These are phyloP conservation scores for Florisuga fusca DNA, from an alignment of 2,797 vertebrate genomes.

Conservation along the genomic window DNA sequence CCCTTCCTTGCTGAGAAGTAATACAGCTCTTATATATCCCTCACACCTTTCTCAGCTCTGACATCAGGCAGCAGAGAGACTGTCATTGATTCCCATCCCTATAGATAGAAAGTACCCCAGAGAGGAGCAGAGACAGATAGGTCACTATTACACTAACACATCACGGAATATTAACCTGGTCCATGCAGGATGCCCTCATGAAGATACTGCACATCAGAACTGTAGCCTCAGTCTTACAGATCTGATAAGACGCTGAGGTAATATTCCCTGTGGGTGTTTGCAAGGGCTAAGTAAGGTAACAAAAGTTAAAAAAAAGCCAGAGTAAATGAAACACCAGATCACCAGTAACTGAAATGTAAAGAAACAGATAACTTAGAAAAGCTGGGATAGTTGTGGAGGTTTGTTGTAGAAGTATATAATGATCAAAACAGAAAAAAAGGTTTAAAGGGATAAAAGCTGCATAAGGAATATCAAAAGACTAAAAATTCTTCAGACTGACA, in stretches of 20 bases:
- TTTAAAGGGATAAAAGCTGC: neutral
- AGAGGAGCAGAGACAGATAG: constrained; percentile 58
- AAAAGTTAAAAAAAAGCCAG: neutral
- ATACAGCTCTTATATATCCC: constrained; percentile 72
- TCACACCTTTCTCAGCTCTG: constrained; percentile 70
- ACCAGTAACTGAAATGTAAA: neutral
- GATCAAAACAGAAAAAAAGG: neutral
- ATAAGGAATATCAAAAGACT: neutral
- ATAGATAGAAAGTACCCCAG: constrained; percentile 43
- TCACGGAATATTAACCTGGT: constrained; percentile 48
- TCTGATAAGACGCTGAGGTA: constrained; percentile 48
- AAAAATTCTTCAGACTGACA: neutral
- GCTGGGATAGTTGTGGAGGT: neutral
- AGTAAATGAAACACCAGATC: neutral
- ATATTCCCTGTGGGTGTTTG: constrained; percentile 56
- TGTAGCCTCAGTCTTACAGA: neutral
- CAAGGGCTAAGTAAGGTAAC: constrained; percentile 49
- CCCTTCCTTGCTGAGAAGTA: constrained; percentile 21
- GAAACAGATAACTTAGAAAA: neutral
- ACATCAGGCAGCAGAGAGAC: constrained; percentile 70
- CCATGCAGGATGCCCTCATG: neutral
- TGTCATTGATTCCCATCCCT: constrained; percentile 57
- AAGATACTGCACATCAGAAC: constrained; percentile 7
- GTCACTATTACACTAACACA: neutral
- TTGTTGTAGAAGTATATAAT: neutral